Evolutionary conservation across 2,797 vertebrate species (phyloP).

Genomic region (Parotocinclus haroldoi): DNA sequence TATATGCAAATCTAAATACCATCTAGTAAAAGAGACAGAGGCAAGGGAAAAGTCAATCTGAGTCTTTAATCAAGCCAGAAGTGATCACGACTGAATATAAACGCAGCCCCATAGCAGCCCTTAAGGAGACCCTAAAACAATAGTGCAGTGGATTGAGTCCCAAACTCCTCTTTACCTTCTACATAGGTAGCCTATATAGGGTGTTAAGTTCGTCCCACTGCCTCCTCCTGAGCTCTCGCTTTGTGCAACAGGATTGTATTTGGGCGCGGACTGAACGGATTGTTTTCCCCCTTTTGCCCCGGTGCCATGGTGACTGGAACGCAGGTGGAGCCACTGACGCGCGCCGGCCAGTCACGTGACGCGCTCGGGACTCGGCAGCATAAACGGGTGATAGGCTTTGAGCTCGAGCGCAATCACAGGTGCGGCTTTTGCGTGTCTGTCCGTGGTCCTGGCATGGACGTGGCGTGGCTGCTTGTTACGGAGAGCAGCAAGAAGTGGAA

Average conservation of each 20-base stretch:
- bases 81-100: not conserved
- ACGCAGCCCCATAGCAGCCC: not conserved
- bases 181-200: not conserved
- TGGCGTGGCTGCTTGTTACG: not conserved
- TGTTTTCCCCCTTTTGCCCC: slow-evolving; percentile 40
- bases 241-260: not conserved
- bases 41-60: not conserved
- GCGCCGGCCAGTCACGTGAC: slow-evolving; percentile 74
- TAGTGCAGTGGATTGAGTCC: not conserved
- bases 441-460: not conserved
- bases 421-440: not conserved
- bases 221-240: not conserved
- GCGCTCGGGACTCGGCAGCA: slow-evolving; percentile 62
- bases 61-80: not conserved
- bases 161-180: not conserved
- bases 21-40: too few species aligned
- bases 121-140: not conserved
- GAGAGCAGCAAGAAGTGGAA: slow-evolving; percentile 10
- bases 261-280: not conserved
- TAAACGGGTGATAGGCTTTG: slow-evolving; percentile 47
- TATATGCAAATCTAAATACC: too few species aligned
- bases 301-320: slow-evolving; percentile 72
- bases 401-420: not conserved
- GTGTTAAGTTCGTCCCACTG: not conserved
- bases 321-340: slow-evolving; percentile 78